Evolutionary conservation across 1,140 invertebrate species (phyloP), one percentile per base, ranked within the genome.

Genomic region (Leucophenga varia): DNA sequence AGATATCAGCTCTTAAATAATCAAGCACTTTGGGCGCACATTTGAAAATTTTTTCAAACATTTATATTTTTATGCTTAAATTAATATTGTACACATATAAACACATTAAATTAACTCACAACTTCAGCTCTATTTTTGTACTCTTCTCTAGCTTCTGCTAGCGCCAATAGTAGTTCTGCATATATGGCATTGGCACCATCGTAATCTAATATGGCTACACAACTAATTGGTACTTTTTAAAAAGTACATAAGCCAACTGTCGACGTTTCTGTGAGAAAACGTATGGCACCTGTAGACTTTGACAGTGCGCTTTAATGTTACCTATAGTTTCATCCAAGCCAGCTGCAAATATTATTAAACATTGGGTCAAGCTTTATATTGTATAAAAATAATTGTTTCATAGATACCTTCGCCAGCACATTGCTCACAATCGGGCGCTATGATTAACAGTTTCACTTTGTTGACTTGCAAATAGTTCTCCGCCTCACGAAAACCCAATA

Each of bases 401-500:
- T 19, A 22, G 25, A 36, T 22, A 67, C 65, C 52, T 52, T 57
- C 47, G 0, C 39, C 54, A 1, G 56, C 46, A 20, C 55, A 59
- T 7, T 38, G 43, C 44, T 79, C 77, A 40, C 78, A 74, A 38
- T 79, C 75, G 2, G 84, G 79, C 3, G 84, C 84, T 42, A 86
- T 71, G 2, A 86, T 74, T 1, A 86, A 61, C 49, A 82, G 68
- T 55, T 80, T 82, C 2, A 85, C 68, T 60, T 82, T 84, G 25
- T 78, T 78, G 19, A 84, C 57, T 31, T 76, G 74, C 18, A 86
- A 55, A 51, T 79, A 78, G 44, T 80, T 82, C 13, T 77, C 75
- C 0, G 82, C 78, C 59, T 86, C 82, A 18, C 79, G 77, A 30
- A 86, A 75, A 1, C 84, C 84, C 41, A 81, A 59, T 0, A 86